Conservation (phyloP, 2,888 invertebrate genomes). For the Andrena hattorfiana region DNA sequence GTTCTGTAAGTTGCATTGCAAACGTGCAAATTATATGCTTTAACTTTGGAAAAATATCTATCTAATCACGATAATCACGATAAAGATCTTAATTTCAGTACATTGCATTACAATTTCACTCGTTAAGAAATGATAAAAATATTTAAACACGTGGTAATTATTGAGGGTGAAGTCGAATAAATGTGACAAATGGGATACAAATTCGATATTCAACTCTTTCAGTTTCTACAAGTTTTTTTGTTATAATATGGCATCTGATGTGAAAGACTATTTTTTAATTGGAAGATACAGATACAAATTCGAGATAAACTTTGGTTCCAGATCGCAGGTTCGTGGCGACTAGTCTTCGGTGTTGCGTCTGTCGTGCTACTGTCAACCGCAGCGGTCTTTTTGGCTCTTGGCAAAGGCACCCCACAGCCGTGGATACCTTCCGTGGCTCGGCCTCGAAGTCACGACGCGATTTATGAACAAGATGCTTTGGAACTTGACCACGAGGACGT, state of each 20-base stretch:
- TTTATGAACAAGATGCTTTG: constrained; percentile 82
- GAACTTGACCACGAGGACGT: constrained; percentile 84
- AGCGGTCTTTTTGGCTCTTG: constrained; percentile 86
- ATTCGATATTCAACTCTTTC: too few relatives aligned
- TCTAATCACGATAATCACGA: too few relatives aligned
- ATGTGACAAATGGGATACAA: too few relatives aligned
- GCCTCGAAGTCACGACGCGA: constrained; percentile 83
- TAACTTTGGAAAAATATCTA: neutral
- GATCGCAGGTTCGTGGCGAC: constrained; percentile 87
- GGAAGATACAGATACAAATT: too few relatives aligned
- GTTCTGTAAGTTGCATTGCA: constrained; percentile 84
- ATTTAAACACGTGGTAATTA: too few relatives aligned
- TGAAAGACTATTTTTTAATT: too few relatives aligned
- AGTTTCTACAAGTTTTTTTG: too few relatives aligned
- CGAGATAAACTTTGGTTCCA: constrained; percentile 69
- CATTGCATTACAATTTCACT: too few relatives aligned
- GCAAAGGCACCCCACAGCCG: constrained; percentile 87
- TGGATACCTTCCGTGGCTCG: constrained; percentile 86
- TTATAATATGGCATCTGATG: too few relatives aligned
- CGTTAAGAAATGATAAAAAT: too few relatives aligned
- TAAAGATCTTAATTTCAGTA: too few relatives aligned
- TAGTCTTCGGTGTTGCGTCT: constrained; percentile 87
- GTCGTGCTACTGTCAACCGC: constrained; percentile 87
- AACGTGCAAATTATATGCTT: neutral
- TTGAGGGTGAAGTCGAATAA: too few relatives aligned